These are phyloP conservation scores for Dastarcus helophoroides DNA, from an alignment of 2,888 invertebrate species.

Conservation along the genomic window DNA sequence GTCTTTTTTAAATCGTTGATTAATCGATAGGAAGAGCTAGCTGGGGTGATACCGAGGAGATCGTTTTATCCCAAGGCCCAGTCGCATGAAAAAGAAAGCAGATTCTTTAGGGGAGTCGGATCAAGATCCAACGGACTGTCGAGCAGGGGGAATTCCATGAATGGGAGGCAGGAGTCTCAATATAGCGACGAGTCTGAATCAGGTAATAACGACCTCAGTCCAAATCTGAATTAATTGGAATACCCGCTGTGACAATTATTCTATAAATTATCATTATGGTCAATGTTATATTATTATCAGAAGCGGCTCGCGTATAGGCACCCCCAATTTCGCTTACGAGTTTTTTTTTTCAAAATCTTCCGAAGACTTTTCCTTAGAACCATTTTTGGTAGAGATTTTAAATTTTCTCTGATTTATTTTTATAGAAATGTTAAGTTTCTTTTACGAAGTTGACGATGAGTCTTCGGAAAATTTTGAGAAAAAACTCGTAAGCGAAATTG, in stretches of 20 bases:
- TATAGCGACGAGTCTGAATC: slow-evolving; percentile 41
- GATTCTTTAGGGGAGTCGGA: slow-evolving; percentile 30
- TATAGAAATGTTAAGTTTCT: too few relatives aligned
- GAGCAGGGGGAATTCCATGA: slow-evolving; percentile 33
- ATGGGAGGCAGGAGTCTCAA: slow-evolving; percentile 35
- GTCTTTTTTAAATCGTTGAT: slow-evolving; percentile 6
- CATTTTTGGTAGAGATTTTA: too few relatives aligned
- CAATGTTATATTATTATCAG: not conserved
- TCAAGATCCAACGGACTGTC: slow-evolving; percentile 33
- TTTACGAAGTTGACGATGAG: too few relatives aligned
- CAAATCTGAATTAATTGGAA: too few relatives aligned
- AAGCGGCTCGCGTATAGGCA: not conserved
- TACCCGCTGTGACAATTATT: too few relatives aligned
- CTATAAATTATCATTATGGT: not conserved
- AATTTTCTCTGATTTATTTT: too few relatives aligned
- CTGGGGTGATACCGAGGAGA: slow-evolving; percentile 42
- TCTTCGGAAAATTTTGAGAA: too few relatives aligned
- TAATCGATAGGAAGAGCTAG: slow-evolving; percentile 46
- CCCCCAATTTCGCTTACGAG: too few relatives aligned
- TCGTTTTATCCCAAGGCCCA: slow-evolving; percentile 33
- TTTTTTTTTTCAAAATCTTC: too few relatives aligned
- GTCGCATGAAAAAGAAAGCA: slow-evolving; percentile 34
- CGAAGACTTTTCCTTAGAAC: too few relatives aligned
- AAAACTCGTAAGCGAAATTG: too few relatives aligned
- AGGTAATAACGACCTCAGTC: slow-evolving; percentile 22